phyloP scores from a whole-genome alignment of 2,797 vertebrate species.

The Rhincodon typus region DNA sequence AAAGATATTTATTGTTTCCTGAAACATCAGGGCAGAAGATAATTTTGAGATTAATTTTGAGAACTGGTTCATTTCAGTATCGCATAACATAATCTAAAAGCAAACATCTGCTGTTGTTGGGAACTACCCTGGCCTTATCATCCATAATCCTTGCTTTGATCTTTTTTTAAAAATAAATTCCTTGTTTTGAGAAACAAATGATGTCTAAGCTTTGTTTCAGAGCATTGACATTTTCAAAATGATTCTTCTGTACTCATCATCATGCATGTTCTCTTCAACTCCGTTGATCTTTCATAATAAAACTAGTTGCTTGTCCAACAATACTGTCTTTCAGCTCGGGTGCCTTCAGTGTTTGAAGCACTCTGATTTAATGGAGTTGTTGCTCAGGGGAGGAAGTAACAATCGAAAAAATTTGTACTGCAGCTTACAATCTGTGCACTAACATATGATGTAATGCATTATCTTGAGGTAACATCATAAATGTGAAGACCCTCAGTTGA shows the following conservation, averaged over 20 bases:
- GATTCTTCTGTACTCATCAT: background rate
- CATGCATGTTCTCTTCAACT: background rate
- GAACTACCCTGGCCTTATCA: background rate
- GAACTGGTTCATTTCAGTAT: background rate
- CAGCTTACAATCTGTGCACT: background rate
- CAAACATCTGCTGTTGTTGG: background rate
- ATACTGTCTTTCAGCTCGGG: background rate
- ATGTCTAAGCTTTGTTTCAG: background rate
- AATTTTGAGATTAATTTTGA: background rate
- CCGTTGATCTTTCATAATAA: slow-evolving; percentile 14
- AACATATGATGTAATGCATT: background rate
- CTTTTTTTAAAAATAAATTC: background rate
- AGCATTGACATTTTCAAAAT: background rate
- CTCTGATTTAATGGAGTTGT: background rate
- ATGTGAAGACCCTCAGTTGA: background rate
- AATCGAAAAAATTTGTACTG: background rate
- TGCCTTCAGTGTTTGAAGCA: background rate
- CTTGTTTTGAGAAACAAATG: background rate
- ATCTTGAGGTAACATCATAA: background rate
- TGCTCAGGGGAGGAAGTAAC: background rate
- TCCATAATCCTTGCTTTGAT: too few species aligned
- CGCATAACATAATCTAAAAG: background rate
- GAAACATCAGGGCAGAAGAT: background rate
- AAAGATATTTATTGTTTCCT: background rate
- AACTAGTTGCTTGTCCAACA: background rate